These are phyloP conservation scores for Catamblyrhynchus diadema DNA, from an alignment of 2,797 vertebrate genomes.

Conservation along the genomic window DNA sequence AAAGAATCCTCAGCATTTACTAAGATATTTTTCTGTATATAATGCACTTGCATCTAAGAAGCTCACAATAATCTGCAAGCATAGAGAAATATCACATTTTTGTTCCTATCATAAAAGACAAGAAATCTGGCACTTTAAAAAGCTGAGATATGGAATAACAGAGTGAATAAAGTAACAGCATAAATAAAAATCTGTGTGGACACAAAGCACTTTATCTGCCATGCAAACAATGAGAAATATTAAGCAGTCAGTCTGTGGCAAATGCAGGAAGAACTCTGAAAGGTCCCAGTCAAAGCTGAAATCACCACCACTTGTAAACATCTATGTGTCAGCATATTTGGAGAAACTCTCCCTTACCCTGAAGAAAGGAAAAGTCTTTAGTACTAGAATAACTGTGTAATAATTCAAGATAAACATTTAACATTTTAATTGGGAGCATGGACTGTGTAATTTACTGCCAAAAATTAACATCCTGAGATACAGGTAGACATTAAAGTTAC, in stretches of 20 bases:
- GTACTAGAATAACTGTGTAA: background rate
- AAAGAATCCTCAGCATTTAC: background rate
- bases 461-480: background rate
- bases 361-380: background rate
- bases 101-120: background rate
- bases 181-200: background rate
- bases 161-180: background rate
- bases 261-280: background rate
- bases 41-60: background rate
- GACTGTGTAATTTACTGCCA: background rate
- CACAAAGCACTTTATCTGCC: background rate
- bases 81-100: background rate
- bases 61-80: background rate
- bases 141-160: background rate
- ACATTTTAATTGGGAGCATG: background rate
- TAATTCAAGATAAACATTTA: background rate
- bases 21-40: background rate
- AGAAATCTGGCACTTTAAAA: background rate
- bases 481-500: background rate
- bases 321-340: background rate
- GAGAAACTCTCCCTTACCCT: background rate
- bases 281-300: slow-evolving; percentile 24
- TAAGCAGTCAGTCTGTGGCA: background rate
- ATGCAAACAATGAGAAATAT: background rate
- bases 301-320: background rate